Conservation (phyloP, 2,797 vertebrate species). For the Lepus townsendii region DNA sequence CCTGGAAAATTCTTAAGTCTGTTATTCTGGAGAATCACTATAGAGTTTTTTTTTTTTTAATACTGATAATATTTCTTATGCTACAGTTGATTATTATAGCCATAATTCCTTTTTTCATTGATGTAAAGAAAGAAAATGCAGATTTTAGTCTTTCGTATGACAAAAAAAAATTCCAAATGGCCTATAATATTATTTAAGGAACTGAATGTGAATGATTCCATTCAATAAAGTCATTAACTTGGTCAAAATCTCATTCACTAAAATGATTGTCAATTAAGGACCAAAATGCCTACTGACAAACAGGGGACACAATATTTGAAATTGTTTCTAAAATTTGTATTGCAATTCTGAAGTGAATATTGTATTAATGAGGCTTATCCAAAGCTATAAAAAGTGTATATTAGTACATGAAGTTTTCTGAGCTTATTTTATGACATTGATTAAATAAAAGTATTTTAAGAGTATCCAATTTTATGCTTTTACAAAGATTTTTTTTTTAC, state of each 20-base stretch:
- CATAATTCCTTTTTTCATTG: background rate
- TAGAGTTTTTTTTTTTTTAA: background rate
- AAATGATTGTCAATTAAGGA: background rate
- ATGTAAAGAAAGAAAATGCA: background rate
- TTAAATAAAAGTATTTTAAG: conserved; percentile 13
- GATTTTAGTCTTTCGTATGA: background rate
- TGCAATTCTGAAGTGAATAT: background rate
- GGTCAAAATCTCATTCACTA: conserved; percentile 27
- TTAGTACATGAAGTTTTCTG: background rate
- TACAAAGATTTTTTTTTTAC: background rate
- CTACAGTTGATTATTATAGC: background rate
- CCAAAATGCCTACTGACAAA: background rate
- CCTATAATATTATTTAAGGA: conserved; percentile 24
- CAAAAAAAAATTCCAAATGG: background rate
- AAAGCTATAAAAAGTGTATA: conserved; percentile 15
- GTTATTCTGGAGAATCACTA: background rate
- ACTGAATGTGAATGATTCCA: background rate
- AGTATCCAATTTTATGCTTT: background rate
- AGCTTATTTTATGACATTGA: background rate
- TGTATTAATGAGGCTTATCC: background rate
- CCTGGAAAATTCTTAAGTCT: background rate
- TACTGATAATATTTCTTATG: background rate
- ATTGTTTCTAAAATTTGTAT: background rate
- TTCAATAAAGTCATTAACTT: conserved; percentile 22
- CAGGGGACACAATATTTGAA: background rate